These are phyloP conservation scores for Sebastes aleutianus DNA, from an alignment of 2,797 vertebrate species.

Conservation along the genomic window DNA sequence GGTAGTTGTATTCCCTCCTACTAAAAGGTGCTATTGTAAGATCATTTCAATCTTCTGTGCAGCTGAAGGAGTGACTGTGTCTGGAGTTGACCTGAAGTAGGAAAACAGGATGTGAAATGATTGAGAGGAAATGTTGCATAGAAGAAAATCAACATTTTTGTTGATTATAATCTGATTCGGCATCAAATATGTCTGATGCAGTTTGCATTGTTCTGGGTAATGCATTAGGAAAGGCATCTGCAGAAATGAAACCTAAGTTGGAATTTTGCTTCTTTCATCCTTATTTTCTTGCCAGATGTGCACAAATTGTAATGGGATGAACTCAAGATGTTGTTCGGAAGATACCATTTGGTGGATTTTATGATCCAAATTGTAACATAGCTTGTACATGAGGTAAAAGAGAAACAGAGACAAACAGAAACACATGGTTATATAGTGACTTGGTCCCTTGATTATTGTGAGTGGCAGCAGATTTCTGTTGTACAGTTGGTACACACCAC, in stretches of 20 bases:
- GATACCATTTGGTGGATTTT: neutral
- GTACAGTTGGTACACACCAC: neutral
- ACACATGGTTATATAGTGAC: neutral
- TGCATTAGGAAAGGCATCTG: neutral
- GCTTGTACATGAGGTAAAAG: neutral
- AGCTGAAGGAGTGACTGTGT: constrained; percentile 76
- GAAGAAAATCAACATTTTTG: constrained; percentile 33
- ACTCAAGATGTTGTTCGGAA: neutral
- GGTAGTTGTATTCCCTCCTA: constrained; percentile 57
- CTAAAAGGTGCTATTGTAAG: constrained; percentile 81
- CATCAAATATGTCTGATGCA: neutral
- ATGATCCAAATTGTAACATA: neutral
- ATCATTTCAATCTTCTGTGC: constrained; percentile 79
- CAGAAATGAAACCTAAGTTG: neutral
- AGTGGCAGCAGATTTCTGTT: neutral
- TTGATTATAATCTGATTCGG: constrained; percentile 25
- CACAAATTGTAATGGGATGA: neutral
- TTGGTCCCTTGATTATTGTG: constrained; percentile 1
- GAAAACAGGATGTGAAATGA: constrained; percentile 69
- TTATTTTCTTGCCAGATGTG: constrained; percentile 14
- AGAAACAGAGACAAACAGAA: neutral
- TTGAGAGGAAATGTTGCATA: constrained; percentile 61
- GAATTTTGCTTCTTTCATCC: neutral
- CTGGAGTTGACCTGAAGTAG: constrained; percentile 48
- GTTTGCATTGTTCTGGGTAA: neutral